Base-by-base conservation (phyloP, 2,888 invertebrate genomes). In the Meiosimyza decipiens region DNA sequence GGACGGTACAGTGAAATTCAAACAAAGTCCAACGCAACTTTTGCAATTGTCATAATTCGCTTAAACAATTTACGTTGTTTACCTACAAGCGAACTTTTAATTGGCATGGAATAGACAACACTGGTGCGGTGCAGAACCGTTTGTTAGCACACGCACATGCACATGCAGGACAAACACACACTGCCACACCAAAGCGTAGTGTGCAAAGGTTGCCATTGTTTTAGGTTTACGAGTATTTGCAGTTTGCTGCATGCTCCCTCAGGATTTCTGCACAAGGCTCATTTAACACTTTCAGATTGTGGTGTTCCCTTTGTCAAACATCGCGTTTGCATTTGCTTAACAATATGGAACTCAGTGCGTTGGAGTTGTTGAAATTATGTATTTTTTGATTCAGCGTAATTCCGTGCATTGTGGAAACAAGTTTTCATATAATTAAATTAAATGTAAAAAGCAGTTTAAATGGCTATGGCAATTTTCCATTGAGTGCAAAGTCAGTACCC, bases 11-110 rank as follows among this genome's bases (percentile, higher is more conserved):
- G 7, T 12, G 18, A 13, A 5, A 54, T 16, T 16, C n/a, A 54
- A 54, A n/a, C 16, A n/a, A 57, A 57, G 28, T 22, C 13, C 40
- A 47, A 47, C 40, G 18, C 18, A 63, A 63, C 16, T 40, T 63
- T 63, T 47, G 40, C n/a, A 62, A 64, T 51, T 64, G 52, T 51
- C 64, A 51, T 64, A 64, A 64, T 64, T 64, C 64, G 51, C 16
- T 69, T 51, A 69, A 69, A 50, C 54, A 59, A 60, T 60, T 60
- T 60, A 60, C 13, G 16, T 60, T 69, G 51, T 69, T 59, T 69
- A 51, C 59, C 51, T 69, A 60, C 1, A 55, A 51, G 50, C n/a
- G 40, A 40, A 69, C 60, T 60, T 69, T 50, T 69, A 69, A 69
- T 69, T 69, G 69, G 51, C 47, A 59, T 69, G 33, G 18, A 59